Evolutionary conservation across 2,113 vertebrate genomes (phyloP).

Genomic region (Petrocephalus zakoni): DNA sequence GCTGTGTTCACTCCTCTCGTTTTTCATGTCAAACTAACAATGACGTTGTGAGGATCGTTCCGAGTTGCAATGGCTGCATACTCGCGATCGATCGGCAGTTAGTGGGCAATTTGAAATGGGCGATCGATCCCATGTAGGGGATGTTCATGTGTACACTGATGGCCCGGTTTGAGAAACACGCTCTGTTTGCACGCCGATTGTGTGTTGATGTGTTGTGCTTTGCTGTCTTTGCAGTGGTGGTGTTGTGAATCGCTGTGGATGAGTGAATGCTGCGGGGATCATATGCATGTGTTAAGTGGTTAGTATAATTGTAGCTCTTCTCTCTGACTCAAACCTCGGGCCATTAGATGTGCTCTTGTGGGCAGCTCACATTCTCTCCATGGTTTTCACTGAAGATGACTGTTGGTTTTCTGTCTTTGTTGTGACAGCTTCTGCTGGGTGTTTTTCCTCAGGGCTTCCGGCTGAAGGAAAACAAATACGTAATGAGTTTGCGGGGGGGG

Average conservation of each 20-base stretch:
- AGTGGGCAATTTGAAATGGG: neutral
- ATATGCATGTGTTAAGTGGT: neutral
- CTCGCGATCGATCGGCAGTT: neutral
- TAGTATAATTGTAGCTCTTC: conserved; percentile 4
- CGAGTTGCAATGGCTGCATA: neutral
- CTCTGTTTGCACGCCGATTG: neutral
- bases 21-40: neutral
- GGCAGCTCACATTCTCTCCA: neutral
- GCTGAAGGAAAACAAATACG: neutral
- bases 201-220: neutral
- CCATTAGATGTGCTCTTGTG: neutral
- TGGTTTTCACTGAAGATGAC: neutral
- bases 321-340: neutral
- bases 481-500: neutral
- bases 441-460: neutral
- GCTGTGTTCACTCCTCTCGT: neutral
- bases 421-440: conserved; percentile 2
- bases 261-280: neutral
- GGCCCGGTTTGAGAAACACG: neutral
- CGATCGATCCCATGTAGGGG: neutral
- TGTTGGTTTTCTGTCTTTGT: neutral
- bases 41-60: neutral
- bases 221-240: neutral
- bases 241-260: neutral
- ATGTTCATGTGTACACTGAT: neutral